phyloP scores from a whole-genome alignment of 2,113 vertebrate species.

The Cervus canadensis region DNA sequence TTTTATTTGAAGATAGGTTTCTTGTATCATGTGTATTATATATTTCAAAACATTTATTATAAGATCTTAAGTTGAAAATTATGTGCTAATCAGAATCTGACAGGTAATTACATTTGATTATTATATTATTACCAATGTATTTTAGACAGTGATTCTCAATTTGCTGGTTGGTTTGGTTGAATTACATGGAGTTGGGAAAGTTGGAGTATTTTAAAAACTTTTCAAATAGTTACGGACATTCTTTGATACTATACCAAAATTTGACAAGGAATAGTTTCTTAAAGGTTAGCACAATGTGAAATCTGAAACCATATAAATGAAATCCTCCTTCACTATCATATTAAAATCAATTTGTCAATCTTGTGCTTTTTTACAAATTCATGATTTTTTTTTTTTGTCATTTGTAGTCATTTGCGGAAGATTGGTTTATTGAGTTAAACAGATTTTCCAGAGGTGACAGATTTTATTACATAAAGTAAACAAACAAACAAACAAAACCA shows the following conservation, averaged over 20 bases:
- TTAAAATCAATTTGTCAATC: background rate
- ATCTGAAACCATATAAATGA: background rate
- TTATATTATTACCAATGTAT: background rate
- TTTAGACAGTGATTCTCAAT: background rate
- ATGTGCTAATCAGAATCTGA: background rate
- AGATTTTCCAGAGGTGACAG: background rate
- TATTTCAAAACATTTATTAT: background rate
- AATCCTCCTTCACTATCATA: background rate
- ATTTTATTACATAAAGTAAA: background rate
- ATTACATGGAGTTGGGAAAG: background rate
- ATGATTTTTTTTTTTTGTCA: background rate
- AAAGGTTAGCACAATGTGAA: background rate
- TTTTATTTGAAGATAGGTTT: background rate
- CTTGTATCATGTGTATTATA: background rate
- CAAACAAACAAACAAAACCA: background rate
- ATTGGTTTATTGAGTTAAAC: background rate
- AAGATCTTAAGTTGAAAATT: background rate
- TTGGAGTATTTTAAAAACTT: background rate
- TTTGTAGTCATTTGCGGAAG: background rate
- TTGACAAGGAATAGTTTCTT: background rate
- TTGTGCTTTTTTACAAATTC: background rate
- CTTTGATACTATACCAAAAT: background rate
- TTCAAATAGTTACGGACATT: background rate
- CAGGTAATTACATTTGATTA: background rate
- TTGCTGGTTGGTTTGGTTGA: background rate